A percentile compares a stretch with the other conserved stretches of the same genome.
Evolutionary conservation across 2,797 vertebrate genomes (phyloP).

Genomic region (Tarsius wallacei): DNA sequence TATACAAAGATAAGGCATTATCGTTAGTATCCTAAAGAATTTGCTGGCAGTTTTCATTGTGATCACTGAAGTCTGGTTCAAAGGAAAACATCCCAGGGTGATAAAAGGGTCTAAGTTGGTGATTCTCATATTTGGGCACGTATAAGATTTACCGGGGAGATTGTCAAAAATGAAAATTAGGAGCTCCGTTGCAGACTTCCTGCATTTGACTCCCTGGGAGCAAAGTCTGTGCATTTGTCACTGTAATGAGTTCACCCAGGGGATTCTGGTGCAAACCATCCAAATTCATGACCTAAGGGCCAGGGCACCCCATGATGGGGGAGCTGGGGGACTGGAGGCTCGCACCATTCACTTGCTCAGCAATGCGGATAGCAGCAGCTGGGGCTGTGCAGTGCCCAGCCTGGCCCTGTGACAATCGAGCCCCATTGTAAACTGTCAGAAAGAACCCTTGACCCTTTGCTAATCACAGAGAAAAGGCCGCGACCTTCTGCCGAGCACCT

Average conservation of each 20-base stretch:
- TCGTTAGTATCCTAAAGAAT: neutral
- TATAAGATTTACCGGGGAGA: neutral
- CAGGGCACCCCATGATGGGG: neutral
- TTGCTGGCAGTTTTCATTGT: neutral
- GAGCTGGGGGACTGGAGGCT: neutral
- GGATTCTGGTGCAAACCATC: neutral
- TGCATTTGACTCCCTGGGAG: neutral
- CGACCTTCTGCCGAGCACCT: neutral
- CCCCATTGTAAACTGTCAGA: neutral
- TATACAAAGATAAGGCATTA: neutral
- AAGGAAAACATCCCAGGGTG: neutral
- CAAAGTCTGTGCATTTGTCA: neutral
- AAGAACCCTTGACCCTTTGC: neutral
- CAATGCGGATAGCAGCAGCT: accelerated
- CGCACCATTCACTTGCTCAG: neutral
- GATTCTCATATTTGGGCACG: neutral
- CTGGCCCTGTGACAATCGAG: neutral
- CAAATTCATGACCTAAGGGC: neutral
- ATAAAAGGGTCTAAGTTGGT: neutral
- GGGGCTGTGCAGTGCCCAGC: accelerated
- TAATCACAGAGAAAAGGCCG: neutral
- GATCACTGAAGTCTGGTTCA: neutral
- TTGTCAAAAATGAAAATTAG: neutral
- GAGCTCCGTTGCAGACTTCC: neutral
- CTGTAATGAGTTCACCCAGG: neutral